Evolutionary conservation across 1,140 invertebrate genomes (phyloP).

Genomic region (Anoplolepis gracilipes): DNA sequence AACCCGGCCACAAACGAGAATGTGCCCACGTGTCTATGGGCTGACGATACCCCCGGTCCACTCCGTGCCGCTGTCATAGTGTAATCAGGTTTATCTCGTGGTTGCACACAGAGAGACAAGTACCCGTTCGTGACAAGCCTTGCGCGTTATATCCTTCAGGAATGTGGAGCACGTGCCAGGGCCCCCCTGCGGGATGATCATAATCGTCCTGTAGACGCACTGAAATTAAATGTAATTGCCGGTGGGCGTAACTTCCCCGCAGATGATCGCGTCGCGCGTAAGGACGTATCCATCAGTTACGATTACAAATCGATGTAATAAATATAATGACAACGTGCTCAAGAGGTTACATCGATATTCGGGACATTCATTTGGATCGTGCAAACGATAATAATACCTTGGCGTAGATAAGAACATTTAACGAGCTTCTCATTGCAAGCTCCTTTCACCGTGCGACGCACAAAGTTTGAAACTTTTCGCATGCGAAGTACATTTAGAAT

Average conservation of each 20-base stretch:
- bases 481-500: conserved; percentile 30
- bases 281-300: not conserved
- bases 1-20: conserved; percentile 58
- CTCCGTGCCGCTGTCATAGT: conserved; percentile 59
- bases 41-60: conserved; percentile 51
- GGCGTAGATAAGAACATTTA: conserved; percentile 7
- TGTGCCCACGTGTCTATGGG: conserved; percentile 66
- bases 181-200: conserved; percentile 6
- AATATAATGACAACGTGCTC: not conserved
- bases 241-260: conserved; percentile 12
- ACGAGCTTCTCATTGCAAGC: not conserved
- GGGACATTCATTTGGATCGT: not conserved
- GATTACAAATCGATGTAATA: not conserved
- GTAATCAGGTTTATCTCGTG: conserved; percentile 74
- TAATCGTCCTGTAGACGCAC: conserved; percentile 52
- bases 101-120: conserved; percentile 69
- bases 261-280: conserved; percentile 20
- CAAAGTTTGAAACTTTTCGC: conserved; percentile 45
- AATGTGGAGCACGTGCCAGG: conserved; percentile 49
- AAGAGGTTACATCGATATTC: conserved; percentile 12
- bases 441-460: not conserved
- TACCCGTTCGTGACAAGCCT: conserved; percentile 56
- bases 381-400: not conserved
- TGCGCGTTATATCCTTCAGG: conserved; percentile 66
- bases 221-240: conserved; percentile 33